A percentile compares a stretch with the other conserved stretches of the same genome.
These are phyloP conservation scores for Lasioglossum lativentre DNA, from an alignment of 2,888 invertebrate genomes.

Conservation along the genomic window DNA sequence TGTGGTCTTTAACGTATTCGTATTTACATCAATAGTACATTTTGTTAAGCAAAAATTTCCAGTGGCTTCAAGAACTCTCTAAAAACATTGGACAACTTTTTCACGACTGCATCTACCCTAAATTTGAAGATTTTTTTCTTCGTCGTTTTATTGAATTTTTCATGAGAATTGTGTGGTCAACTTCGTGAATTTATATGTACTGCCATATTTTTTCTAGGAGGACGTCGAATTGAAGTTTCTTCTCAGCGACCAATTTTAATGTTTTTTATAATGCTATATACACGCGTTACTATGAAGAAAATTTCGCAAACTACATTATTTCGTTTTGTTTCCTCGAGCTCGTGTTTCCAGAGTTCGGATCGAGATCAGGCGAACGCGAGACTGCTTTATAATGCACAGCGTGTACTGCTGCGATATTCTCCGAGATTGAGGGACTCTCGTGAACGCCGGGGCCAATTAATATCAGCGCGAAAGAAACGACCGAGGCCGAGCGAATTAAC, in stretches of 20 bases:
- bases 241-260: not conserved
- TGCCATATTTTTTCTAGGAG: too few species aligned
- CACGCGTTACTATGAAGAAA: not conserved
- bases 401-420: constrained; percentile 38
- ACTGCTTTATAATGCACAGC: constrained; percentile 27
- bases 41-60: not conserved
- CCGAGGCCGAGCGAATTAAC: constrained; percentile 74
- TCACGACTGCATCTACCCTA: not conserved
- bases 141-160: too few species aligned
- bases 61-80: not conserved
- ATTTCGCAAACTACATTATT: not conserved
- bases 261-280: not conserved
- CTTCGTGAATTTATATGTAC: too few species aligned
- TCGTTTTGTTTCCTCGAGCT: not conserved
- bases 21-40: not conserved
- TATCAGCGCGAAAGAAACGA: constrained; percentile 72
- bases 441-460: constrained; percentile 64
- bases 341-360: not conserved
- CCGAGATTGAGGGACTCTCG: constrained; percentile 53
- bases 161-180: too few species aligned
- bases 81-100: not conserved
- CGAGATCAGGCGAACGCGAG: not conserved
- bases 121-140: not conserved
- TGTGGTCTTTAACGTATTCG: not conserved
- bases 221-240: too few species aligned